These are phyloP conservation scores for Prorops nasuta DNA, from an alignment of 1,140 invertebrate species.

Conservation along the genomic window DNA sequence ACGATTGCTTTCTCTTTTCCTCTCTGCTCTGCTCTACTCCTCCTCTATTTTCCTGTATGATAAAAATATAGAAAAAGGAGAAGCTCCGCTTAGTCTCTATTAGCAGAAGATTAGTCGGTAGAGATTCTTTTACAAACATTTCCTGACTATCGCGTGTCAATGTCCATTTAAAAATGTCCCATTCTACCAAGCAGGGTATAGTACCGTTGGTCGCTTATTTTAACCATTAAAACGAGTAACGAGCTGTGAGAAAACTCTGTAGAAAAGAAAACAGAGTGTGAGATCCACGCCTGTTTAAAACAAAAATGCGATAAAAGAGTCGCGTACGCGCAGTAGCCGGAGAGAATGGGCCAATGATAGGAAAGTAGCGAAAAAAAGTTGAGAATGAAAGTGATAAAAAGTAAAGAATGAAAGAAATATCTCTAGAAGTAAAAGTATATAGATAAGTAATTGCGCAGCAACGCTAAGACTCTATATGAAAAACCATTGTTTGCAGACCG, in stretches of 20 bases:
- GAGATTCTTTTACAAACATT: too few relatives aligned
- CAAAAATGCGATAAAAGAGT: slow-evolving; percentile 14
- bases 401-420: slow-evolving; percentile 2
- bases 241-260: too few relatives aligned
- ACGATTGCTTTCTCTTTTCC: too few relatives aligned
- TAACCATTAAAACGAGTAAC: too few relatives aligned
- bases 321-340: slow-evolving; percentile 24
- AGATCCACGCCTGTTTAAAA: slow-evolving; percentile 23
- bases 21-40: too few relatives aligned
- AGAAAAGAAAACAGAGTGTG: too few relatives aligned
- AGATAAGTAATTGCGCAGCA: slow-evolving; percentile 27
- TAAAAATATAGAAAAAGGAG: too few relatives aligned
- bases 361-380: background rate
- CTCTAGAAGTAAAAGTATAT: slow-evolving; percentile 8
- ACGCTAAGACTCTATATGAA: slow-evolving; percentile 47
- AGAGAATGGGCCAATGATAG: background rate
- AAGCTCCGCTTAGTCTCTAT: too few relatives aligned
- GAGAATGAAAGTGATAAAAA: slow-evolving; percentile 5
- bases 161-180: slow-evolving; percentile 54
- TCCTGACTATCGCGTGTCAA: too few relatives aligned
- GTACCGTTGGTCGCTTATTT: slow-evolving; percentile 41
- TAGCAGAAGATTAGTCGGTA: too few relatives aligned
- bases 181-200: slow-evolving; percentile 31
- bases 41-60: too few relatives aligned
- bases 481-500: slow-evolving; percentile 57